These are phyloP conservation scores for Cheilinus undulatus DNA, from an alignment of 2,113 vertebrate species.

Conservation along the genomic window DNA sequence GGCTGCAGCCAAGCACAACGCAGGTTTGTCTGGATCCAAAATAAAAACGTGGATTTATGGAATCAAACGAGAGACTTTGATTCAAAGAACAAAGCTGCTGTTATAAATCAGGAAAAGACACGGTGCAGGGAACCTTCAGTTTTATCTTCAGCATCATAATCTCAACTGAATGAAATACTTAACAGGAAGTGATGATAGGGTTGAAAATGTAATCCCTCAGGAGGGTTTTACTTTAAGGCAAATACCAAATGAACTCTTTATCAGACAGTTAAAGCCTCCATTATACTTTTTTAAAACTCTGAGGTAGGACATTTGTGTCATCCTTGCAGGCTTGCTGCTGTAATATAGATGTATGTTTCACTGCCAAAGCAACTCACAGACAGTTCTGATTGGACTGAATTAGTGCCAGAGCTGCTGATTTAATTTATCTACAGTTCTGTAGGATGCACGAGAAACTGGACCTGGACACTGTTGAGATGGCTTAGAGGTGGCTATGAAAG, in stretches of 20 bases:
- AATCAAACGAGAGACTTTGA: too few relatives aligned
- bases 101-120: background rate
- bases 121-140: background rate
- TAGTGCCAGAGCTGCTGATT: background rate
- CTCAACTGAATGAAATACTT: slow-evolving; percentile 5
- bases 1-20: too few relatives aligned
- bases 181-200: background rate
- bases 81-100: background rate
- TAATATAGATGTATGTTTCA: background rate
- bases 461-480: too few relatives aligned
- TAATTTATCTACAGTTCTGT: too few relatives aligned
- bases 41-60: background rate
- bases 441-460: too few relatives aligned
- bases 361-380: background rate
- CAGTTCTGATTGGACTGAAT: background rate
- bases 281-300: background rate
- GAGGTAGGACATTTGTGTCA: background rate
- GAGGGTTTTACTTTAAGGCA: slow-evolving; percentile 13
- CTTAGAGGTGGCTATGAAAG: too few relatives aligned
- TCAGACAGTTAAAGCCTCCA: background rate
- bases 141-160: slow-evolving; percentile 10
- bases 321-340: background rate
- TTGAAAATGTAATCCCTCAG: slow-evolving; percentile 13
- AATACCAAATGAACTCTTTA: background rate
- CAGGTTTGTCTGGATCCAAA: background rate